These are phyloP conservation scores for Drosophila saltans DNA, from an alignment of 1,140 invertebrate genomes.

Conservation along the genomic window DNA sequence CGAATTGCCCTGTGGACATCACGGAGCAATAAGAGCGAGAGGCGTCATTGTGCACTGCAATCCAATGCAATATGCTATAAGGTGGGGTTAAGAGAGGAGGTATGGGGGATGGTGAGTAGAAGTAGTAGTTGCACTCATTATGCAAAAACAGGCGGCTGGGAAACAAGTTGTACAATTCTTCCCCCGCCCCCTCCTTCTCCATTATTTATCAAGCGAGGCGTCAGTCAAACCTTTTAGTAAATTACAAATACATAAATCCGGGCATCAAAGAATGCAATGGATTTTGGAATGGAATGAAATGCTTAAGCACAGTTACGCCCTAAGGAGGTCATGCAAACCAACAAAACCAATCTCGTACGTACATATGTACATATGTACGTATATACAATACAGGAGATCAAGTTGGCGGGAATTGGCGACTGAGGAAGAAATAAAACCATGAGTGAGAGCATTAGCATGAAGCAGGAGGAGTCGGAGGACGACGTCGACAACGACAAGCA, in stretches of 20 bases:
- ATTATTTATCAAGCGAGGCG: neutral
- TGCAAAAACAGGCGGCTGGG: constrained; percentile 19
- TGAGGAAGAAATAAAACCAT: constrained; percentile 29
- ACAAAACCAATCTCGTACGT: neutral
- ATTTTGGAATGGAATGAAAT: constrained; percentile 39
- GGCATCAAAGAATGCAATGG: constrained; percentile 21
- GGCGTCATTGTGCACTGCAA: constrained; percentile 6
- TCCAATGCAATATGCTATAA: neutral
- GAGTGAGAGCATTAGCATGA: constrained; percentile 15
- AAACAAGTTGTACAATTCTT: constrained; percentile 22
- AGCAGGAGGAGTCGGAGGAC: neutral
- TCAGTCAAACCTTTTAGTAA: constrained; percentile 18
- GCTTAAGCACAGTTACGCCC: constrained; percentile 72
- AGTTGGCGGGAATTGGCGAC: constrained; percentile 27
- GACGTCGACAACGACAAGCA: too few species aligned
- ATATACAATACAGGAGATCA: neutral
- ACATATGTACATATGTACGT: too few species aligned
- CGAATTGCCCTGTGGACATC: constrained; percentile 47
- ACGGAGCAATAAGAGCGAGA: constrained; percentile 26
- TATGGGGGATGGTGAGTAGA: neutral
- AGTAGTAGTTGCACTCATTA: constrained; percentile 14
- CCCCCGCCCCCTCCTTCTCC: neutral
- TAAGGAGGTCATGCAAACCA: constrained; percentile 68
- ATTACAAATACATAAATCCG: constrained; percentile 30
- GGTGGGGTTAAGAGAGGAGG: neutral